Conservation (phyloP, 2,113 vertebrate genomes). For the Xerus inauris region DNA sequence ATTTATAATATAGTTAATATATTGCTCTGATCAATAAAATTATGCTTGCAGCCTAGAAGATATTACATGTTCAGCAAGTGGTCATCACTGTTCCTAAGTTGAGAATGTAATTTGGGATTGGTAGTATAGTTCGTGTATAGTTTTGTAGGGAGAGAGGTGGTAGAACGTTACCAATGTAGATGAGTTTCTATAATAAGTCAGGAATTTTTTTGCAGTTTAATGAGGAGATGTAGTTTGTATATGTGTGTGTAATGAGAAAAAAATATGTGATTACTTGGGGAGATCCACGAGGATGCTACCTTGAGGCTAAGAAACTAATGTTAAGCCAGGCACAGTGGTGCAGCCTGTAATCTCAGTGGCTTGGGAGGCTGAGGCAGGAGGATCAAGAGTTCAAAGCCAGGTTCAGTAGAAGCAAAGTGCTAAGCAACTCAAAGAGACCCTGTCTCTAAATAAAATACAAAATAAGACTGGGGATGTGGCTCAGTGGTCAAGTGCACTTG, state of each 20-base stretch:
- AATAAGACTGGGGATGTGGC: no score
- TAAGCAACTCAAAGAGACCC: no score
- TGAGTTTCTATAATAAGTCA: slow-evolving; percentile 40
- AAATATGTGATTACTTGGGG: not conserved
- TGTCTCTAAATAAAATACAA: no score
- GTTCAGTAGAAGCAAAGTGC: no score
- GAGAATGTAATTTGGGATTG: not conserved
- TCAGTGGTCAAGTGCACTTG: no score
- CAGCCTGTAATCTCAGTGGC: no score
- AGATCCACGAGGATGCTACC: not conserved
- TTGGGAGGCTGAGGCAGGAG: no score
- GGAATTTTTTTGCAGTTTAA: not conserved
- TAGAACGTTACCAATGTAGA: not conserved
- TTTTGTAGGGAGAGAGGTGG: not conserved
- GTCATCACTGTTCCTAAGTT: not conserved
- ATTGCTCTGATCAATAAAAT: not conserved
- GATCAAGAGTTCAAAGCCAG: no score
- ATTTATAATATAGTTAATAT: not conserved
- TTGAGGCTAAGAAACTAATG: not conserved
- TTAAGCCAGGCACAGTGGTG: not conserved
- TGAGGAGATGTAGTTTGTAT: not conserved
- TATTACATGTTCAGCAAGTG: not conserved
- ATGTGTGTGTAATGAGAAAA: not conserved
- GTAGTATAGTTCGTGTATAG: not conserved
- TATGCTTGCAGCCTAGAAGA: not conserved